phyloP scores from a whole-genome alignment of 2,113 vertebrate species.

The Motacilla alba region DNA sequence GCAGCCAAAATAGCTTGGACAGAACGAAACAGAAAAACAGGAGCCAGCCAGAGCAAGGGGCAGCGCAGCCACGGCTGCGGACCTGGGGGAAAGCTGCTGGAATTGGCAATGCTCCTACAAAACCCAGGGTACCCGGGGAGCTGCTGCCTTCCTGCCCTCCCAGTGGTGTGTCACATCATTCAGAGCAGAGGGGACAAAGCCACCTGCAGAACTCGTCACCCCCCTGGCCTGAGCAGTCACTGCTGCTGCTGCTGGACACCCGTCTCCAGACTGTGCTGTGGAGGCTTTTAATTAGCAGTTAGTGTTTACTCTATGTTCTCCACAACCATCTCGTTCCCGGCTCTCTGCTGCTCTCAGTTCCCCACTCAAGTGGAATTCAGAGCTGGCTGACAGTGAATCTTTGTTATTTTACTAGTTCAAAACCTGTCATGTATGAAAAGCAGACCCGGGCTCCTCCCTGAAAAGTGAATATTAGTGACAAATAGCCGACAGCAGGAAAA shows the following conservation, averaged over 20 bases:
- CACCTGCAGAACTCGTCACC: neutral
- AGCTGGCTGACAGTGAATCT: neutral
- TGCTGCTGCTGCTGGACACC: neutral
- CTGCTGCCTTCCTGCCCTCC: neutral
- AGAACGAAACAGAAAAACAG: neutral
- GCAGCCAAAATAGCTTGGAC: neutral
- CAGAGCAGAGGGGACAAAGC: neutral
- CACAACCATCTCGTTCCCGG: neutral
- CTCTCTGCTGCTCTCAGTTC: neutral
- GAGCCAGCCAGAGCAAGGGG: neutral
- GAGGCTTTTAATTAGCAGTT: neutral
- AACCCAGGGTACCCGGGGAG: neutral
- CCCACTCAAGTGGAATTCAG: neutral
- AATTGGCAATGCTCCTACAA: neutral
- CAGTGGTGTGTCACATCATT: fast-evolving
- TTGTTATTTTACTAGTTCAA: neutral
- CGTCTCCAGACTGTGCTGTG: neutral
- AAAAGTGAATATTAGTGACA: neutral
- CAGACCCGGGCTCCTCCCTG: neutral
- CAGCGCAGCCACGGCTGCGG: neutral
- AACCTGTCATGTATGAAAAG: neutral
- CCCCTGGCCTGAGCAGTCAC: neutral
- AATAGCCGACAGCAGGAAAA: neutral
- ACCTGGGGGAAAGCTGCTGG: neutral
- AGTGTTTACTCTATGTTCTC: neutral